Evolutionary conservation across 2,113 vertebrate species (phyloP), one percentile per base, ranked within the genome.

Genomic region (Oreochromis aureus): DNA sequence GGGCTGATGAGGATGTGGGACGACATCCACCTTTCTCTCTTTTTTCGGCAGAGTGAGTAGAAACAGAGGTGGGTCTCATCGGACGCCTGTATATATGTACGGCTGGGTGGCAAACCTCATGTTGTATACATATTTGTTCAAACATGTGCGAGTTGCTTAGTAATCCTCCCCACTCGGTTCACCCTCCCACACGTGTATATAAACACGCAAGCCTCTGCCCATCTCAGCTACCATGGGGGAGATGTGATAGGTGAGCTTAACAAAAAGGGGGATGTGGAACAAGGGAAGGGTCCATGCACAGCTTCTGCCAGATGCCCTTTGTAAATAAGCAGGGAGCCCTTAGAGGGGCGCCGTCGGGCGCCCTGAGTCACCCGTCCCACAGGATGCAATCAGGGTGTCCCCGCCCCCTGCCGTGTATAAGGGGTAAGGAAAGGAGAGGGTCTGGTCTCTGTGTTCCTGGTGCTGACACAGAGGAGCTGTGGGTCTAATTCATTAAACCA

Each of bases 401-500:
- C 73, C 93, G 96, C 96, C 96, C 69, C 95, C 96, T 44, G 80
- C 83, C 58, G 90, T 73, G 32, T 73, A 66, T 41, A 19, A 76
- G 56, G 88, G 80, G 86, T 82, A 80, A 86, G 86, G 66, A 46
- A 13, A 69, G 89, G 73, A 84, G 87, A 58, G 63, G 90, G 97
- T 99, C 98, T 99, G 98, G 97, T 98, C 97, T 97, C 96, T 97
- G 97, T 98, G 98, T 97, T 97, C 96, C 96, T 95, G 95, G 95
- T 94, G 96, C 96, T 98, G 98, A 99, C 98, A 98, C 96, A 96
- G 96, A 96, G 94, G 96, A 96, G 97, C 96, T 96, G 97, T 97
- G 96, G 93, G 96, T 97, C 97, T 98, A 99, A 99, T 99, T 98
- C 98, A 99, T 99, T 99, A 99, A 98, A 98, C 96, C 96, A 97